A percentile compares a stretch with the other conserved stretches of the same genome.
Conservation (phyloP, 2,113 vertebrate species). For the Gadus chalcogrammus region DNA sequence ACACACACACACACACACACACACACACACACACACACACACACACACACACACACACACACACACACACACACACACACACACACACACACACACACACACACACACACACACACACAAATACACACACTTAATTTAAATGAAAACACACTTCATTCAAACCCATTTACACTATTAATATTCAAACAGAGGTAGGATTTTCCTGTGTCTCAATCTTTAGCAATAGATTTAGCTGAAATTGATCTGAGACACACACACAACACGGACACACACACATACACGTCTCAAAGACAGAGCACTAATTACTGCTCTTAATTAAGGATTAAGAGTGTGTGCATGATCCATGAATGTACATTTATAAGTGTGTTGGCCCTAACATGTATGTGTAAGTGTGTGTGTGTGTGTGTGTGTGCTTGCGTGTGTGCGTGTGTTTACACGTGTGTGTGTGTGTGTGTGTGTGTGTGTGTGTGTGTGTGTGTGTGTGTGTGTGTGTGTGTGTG, state of each 20-base stretch:
- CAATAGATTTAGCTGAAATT: no score
- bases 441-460: conserved; percentile 17
- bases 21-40: no score
- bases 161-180: not conserved
- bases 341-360: not conserved
- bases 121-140: no score
- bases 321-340: not conserved
- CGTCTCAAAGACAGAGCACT: not conserved
- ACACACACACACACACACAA: no score
- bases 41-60: no score
- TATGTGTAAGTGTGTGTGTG: conserved; percentile 18
- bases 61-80: no score
- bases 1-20: no score
- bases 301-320: no score
- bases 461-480: no score
- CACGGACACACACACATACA: conserved; percentile 75
- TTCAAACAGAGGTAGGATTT: not conserved
- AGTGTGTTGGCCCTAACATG: conserved; percentile 15
- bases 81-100: no score
- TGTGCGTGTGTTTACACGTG: not conserved
- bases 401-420: not conserved
- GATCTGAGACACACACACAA: not conserved
- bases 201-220: no score
- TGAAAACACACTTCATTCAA: no score
- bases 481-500: conserved; percentile 1